Evolutionary conservation across 2,797 vertebrate species (phyloP).

Genomic region (Oreortyx pictus): DNA sequence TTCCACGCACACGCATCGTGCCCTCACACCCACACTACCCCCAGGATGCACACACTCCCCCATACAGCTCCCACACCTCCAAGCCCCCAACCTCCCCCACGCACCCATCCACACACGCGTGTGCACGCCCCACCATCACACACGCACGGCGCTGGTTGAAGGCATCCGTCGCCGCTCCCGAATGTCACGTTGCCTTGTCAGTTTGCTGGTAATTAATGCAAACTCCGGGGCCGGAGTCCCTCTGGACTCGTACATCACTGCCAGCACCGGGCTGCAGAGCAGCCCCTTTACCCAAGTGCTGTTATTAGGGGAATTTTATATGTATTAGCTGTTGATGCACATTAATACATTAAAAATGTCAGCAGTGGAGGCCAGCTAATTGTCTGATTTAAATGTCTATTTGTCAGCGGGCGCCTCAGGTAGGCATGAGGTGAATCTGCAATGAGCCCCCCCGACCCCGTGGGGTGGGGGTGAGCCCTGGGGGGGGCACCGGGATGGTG

Average conservation of each 20-base stretch:
- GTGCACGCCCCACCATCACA: no score
- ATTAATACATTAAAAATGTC: slow-evolving; percentile 80
- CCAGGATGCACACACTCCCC: no score
- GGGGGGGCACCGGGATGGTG: not conserved
- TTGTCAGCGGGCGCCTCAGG: slow-evolving; percentile 78
- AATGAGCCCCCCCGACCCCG: slow-evolving; percentile 62
- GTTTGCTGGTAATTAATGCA: no score
- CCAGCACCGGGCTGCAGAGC: slow-evolving; percentile 64
- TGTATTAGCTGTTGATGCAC: slow-evolving; percentile 75
- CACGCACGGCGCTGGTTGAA: no score
- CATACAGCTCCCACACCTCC: no score
- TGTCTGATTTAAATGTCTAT: slow-evolving; percentile 85
- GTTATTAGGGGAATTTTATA: slow-evolving; percentile 69
- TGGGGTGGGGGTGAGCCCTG: not conserved
- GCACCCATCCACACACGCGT: no score
- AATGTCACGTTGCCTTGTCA: not conserved
- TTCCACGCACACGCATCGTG: no score
- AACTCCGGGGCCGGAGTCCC: slow-evolving; percentile 13
- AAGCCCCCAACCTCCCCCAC: no score
- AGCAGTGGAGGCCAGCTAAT: slow-evolving; percentile 75
- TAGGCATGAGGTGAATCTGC: slow-evolving; percentile 67
- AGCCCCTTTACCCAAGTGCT: slow-evolving; percentile 34
- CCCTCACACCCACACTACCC: no score
- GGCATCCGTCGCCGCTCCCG: no score
- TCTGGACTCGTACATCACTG: slow-evolving; percentile 78